These are phyloP conservation scores for Strigamia crassipes DNA, from an alignment of 2,888 invertebrate species.

Conservation along the genomic window DNA sequence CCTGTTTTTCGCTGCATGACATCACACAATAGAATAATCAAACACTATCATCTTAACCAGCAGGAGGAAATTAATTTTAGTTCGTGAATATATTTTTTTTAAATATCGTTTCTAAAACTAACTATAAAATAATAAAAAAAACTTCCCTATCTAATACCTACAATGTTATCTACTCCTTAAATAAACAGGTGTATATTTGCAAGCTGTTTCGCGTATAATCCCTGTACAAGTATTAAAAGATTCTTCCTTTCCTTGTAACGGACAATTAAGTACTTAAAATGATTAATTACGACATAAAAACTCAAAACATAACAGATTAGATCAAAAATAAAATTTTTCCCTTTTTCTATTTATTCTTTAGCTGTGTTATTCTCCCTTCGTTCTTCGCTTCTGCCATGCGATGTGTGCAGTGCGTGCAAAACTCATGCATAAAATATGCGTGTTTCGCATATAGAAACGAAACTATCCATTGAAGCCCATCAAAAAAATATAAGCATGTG, in stretches of 20 bases:
- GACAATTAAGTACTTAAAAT: conserved; percentile 16
- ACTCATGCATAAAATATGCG: conserved; percentile 46
- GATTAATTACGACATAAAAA: conserved; percentile 56
- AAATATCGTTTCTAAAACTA: neutral
- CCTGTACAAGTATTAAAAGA: neutral
- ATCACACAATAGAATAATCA: conserved; percentile 26
- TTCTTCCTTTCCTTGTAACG: neutral
- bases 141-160: neutral
- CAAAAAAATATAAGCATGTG: conserved; percentile 35
- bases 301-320: conserved; percentile 48
- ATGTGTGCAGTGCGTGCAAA: conserved; percentile 47
- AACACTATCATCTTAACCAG: conserved; percentile 11
- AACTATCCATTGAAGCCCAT: conserved; percentile 42
- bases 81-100: neutral
- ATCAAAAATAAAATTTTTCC: conserved; percentile 19
- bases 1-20: conserved; percentile 7
- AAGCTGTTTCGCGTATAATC: neutral
- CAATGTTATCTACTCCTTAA: neutral
- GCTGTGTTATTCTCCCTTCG: conserved; percentile 51
- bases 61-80: neutral
- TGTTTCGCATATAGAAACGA: conserved; percentile 38
- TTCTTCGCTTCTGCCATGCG: conserved; percentile 50
- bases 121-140: neutral
- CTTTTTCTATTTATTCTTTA: conserved; percentile 45
- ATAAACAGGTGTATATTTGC: neutral